phyloP scores from a whole-genome alignment of 1,140 invertebrate genomes.

The Apocrypta bakeri region DNA sequence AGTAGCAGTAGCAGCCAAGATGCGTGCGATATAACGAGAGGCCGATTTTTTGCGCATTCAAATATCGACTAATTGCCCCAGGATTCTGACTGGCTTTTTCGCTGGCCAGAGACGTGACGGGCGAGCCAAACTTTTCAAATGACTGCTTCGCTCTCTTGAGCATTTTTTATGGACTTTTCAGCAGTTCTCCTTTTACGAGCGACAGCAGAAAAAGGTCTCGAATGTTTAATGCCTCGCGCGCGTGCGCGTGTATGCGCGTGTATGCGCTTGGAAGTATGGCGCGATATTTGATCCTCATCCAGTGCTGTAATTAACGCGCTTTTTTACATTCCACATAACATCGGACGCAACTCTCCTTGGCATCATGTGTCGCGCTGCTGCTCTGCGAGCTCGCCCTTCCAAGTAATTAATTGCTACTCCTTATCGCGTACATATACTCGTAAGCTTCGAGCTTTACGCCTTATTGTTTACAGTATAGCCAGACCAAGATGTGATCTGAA shows the following conservation, averaged over 20 bases:
- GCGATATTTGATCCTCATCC: slow-evolving; percentile 35
- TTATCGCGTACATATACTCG: background rate
- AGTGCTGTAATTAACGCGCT: slow-evolving; percentile 41
- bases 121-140: slow-evolving; percentile 42
- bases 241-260: background rate
- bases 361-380: background rate
- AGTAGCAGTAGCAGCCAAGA: slow-evolving; percentile 4
- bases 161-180: slow-evolving; percentile 49
- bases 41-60: slow-evolving; percentile 73
- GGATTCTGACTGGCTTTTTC: slow-evolving; percentile 62
- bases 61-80: slow-evolving; percentile 75
- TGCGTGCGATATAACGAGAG: slow-evolving; percentile 69
- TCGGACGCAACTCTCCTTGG: background rate
- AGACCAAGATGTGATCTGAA: background rate
- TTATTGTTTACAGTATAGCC: slow-evolving; percentile 26
- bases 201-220: background rate
- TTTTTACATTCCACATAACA: slow-evolving; percentile 22
- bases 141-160: background rate
- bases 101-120: slow-evolving; percentile 40
- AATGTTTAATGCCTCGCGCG: slow-evolving; percentile 14
- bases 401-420: slow-evolving; percentile 30
- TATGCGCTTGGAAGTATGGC: background rate
- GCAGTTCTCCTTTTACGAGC: slow-evolving; percentile 37
- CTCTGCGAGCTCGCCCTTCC: background rate
- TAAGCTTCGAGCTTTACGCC: background rate